Evolutionary conservation across 1,140 invertebrate genomes (phyloP), one percentile per base, ranked within the genome.

Genomic region (Heliconius himera): DNA sequence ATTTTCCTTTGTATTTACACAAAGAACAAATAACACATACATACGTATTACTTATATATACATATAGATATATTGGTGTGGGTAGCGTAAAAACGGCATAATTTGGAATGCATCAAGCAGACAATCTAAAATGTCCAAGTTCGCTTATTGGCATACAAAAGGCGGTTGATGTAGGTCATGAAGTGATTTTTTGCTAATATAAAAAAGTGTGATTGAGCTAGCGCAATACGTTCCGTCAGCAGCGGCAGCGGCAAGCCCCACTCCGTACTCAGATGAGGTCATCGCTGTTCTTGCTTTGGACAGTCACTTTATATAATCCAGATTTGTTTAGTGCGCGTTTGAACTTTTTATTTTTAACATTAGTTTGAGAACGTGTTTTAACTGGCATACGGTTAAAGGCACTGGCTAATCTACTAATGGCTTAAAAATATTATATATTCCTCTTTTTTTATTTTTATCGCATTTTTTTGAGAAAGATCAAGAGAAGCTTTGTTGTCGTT

Each of bases 101-200:
- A 66, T 29, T 29, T 66, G 26, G 11, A 66, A 26, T 66, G 60
- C 60, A 66, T 9, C 22, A 13, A 29, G 2, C n/a, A 60, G 26
- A 56, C 54, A 56, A 56, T 66, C 60, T 66, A 29, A 66, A 66
- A 66, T 66, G 1, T 66, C 16, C 26, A 26, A 66, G 4, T 66
- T 66, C 26, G 26, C 60, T 29, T 66, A 29, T 66, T 66, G 60
- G 60, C 60, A 66, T 66, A 66, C 60, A 66, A 66, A 11, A 66
- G 72, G 77, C 83, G 71, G 84, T 94, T 94, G 90, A 87, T 90
- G 90, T 93, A 94, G 93, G 91, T 94, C 93, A 87, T 83, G 89
- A 82, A 72, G 74, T 75, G 71, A 83, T 92, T 92, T 93, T 92
- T 88, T 85, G 78, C 80, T 80, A 76, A 26, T 78, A 87, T 80